Base-by-base conservation (phyloP, 2,113 vertebrate species). In the Helogale parvula region DNA sequence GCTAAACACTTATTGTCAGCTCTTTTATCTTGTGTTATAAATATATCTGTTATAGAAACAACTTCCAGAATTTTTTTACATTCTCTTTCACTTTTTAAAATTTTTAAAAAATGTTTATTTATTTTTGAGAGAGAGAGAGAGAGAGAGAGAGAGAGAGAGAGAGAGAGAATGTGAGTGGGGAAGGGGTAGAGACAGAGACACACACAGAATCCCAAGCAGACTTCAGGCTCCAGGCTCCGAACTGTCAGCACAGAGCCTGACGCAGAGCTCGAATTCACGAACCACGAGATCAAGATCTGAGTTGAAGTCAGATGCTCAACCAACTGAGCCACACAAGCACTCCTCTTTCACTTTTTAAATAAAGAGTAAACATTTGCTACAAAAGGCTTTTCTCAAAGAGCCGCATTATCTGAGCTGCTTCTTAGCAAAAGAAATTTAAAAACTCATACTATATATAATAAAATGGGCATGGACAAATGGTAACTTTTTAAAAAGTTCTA, bases 31-130 rank as follows among this genome's bases (percentile, higher is more conserved):
- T 92, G 7, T 25, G 76, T 96, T 45, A 45, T 79, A 91, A 82
- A 91, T 96, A 71, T 82, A 74, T 96, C 93, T 96, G 87, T 89
- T 68, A 89, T 90, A 92, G 60, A 93, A 95, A 88, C 29, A 97
- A 77, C 27, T 91, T 93, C 11, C 4, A 84, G 23, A 68, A 68
- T 47, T 76, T 92, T 71, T 88, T 77, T 68, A 85, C 1, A 63
- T 63, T 80, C 12, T 76, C 5, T 90, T 57, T 94, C 31, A 69
- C 11, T 91, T 79, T 96, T 91, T 79, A 90, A 92, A 88, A 60
- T 23, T 7, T 23, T 60, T 60, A 23, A 9, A 50, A 50, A 50
- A 23, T 25, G 57, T 60, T 60, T 60, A 8, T 60, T 60, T 60
- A 57, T 23, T 57, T 57, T 57, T 57, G 57, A 57, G 57, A 57